Conservation (phyloP, 2,797 vertebrate species). For the Tokudaia muenninki region DNA sequence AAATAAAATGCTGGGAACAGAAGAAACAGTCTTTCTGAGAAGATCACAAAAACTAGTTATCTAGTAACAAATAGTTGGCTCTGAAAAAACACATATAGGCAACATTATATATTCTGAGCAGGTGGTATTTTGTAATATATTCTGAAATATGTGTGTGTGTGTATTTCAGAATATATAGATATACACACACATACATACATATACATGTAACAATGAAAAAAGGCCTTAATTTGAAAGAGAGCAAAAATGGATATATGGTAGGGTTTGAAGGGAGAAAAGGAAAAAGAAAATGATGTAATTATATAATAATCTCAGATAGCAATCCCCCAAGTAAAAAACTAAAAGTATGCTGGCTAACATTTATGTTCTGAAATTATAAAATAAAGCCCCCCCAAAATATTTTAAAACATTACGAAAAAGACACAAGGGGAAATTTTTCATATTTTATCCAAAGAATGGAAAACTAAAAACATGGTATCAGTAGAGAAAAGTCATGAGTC, state of each 20-base stretch:
- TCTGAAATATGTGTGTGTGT: not conserved
- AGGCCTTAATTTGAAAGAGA: not conserved
- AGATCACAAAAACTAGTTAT: not conserved
- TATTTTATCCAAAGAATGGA: not conserved
- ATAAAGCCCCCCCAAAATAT: not conserved
- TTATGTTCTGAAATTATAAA: not conserved
- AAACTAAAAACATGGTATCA: not conserved
- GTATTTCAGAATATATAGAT: too few relatives aligned
- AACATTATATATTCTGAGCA: not conserved
- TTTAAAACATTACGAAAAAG: not conserved
- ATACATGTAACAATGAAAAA: not conserved
- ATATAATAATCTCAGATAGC: not conserved
- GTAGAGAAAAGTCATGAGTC: not conserved
- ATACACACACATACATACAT: too few relatives aligned
- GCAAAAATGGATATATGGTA: not conserved
- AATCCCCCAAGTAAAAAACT: too few relatives aligned
- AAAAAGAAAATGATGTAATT: not conserved
- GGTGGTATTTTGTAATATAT: too few relatives aligned
- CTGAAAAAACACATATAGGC: not conserved
- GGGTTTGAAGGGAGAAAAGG: not conserved
- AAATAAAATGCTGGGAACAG: not conserved
- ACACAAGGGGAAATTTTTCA: not conserved
- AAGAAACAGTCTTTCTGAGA: not conserved
- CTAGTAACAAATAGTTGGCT: not conserved
- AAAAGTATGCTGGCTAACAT: not conserved